Evolutionary conservation across 2,113 vertebrate genomes (phyloP), one percentile per base, ranked within the genome.

Genomic region (Donacobius atricapilla): DNA sequence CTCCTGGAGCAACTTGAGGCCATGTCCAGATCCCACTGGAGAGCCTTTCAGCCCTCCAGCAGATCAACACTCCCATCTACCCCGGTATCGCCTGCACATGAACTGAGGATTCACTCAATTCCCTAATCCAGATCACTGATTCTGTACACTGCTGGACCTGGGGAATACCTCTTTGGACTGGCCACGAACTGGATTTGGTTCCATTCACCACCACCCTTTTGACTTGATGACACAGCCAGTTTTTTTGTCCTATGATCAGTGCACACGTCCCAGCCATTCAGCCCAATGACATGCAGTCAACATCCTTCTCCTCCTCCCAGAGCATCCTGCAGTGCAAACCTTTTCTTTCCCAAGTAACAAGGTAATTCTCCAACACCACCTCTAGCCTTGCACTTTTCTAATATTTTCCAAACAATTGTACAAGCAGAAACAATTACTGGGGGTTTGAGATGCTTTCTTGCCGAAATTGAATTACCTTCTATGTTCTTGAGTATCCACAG

Each of bases 401-500:
- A 5, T 56, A 48, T 56, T 73, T 89, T 80, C 83, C 58, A 70
- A 88, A 53, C 64, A 47, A 51, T 19, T 51, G 47, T 10, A 83
- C 0, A 15, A 73, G 51, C 50, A 87, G 64, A 44, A 58, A 66
- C 37, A 95, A 73, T 72, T 73, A 27, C 45, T 18, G 37, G 21
- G 50, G 7, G 20, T n/a, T 89, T 76, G 66, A 83, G 75, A 40
- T 1, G 0, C 12, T 58, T 77, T 83, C 68, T 73, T 64, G 30
- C 30, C 40, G 88, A 75, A 94, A 86, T 28, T 54, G 54, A 88
- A 86, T 51, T 82, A 64, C 47, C 24, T 81, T 89, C 75, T 31
- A 5, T 1, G 4, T n/a, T 93, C 82, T 60, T 47, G 47, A 90
- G 64, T 60, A 77, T 75, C n/a, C 35, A 58, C 18, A 83, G 61